These are phyloP conservation scores for Spondyliosoma cantharus DNA, from an alignment of 2,797 vertebrate genomes.

Conservation along the genomic window DNA sequence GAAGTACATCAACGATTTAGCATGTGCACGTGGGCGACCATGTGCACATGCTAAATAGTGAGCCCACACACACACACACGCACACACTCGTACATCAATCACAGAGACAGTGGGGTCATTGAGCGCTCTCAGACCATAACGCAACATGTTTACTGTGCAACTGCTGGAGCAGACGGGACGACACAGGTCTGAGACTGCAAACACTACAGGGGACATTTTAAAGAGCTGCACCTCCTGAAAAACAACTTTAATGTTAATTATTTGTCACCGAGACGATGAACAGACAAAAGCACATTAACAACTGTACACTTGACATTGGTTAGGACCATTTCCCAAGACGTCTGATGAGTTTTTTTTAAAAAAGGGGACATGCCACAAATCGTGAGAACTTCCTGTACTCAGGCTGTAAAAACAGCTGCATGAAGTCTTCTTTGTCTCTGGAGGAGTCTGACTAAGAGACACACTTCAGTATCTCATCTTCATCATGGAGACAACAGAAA, in stretches of 20 bases:
- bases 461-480: not conserved
- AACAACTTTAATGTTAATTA: not conserved
- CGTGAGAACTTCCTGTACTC: too few species aligned
- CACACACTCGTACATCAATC: not conserved
- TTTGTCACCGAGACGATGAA: not conserved
- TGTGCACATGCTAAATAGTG: constrained; percentile 49
- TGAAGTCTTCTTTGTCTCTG: not conserved
- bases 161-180: constrained; percentile 8
- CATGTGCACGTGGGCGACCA: constrained; percentile 15
- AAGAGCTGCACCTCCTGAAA: not conserved
- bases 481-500: not conserved
- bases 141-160: constrained; percentile 41
- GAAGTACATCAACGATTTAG: constrained; percentile 30
- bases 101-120: constrained; percentile 59
- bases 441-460: not conserved
- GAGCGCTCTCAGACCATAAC: constrained; percentile 25
- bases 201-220: not conserved
- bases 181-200: not conserved
- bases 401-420: not conserved
- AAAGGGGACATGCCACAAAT: not conserved
- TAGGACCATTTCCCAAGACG: not conserved
- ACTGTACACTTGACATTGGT: not conserved
- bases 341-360: not conserved
- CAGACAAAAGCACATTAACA: not conserved
- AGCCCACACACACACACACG: constrained; percentile 54